Conservation (phyloP, 2,113 vertebrate genomes). For the Chaetura pelagica region DNA sequence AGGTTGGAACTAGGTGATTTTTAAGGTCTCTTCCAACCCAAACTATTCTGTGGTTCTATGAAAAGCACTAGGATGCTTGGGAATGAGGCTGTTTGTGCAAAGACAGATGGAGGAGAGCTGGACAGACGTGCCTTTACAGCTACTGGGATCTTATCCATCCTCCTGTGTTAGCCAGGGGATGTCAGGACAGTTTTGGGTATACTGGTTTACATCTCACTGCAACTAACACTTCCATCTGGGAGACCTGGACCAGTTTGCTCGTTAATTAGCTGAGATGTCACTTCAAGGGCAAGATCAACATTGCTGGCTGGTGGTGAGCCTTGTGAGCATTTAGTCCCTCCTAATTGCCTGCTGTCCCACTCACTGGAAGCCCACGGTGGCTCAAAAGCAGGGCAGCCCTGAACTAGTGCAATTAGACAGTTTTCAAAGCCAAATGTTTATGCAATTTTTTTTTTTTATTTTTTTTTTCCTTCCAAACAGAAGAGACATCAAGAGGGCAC, state of each 20-base stretch:
- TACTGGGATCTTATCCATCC: neutral
- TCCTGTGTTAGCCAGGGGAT: neutral
- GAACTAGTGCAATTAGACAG: neutral
- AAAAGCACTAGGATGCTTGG: neutral
- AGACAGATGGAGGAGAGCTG: neutral
- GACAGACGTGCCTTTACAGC: neutral
- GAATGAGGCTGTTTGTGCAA: neutral
- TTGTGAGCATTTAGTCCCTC: constrained; percentile 1
- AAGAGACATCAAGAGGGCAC: neutral
- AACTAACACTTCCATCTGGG: neutral
- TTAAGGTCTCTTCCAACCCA: no score
- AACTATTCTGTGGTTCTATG: no score
- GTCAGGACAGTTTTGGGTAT: neutral
- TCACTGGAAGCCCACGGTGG: neutral
- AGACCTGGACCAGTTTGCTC: neutral
- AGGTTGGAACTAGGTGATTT: no score
- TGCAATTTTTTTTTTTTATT: neutral
- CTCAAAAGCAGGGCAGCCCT: neutral
- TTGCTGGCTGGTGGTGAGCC: neutral
- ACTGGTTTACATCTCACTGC: neutral
- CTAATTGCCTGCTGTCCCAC: neutral
- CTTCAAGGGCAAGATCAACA: neutral
- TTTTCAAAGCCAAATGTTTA: neutral
- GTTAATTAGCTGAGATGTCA: neutral
- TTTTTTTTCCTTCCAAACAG: neutral